Base-by-base conservation (phyloP, 1,140 invertebrate genomes). In the Cotesia glomerata region DNA sequence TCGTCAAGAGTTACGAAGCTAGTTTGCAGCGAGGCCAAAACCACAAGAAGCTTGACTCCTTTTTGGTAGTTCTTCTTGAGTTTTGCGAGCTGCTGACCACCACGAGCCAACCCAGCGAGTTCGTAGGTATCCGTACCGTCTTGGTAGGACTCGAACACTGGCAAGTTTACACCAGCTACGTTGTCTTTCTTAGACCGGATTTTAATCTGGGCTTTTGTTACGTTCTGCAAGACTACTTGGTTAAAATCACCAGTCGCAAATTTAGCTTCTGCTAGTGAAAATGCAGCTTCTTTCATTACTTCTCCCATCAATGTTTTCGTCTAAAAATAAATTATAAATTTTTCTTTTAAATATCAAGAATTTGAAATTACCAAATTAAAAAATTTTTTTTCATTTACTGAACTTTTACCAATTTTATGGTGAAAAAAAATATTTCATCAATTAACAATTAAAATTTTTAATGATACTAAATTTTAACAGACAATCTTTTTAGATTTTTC, bases 271-370 rank as follows among this genome's bases (percentile, higher is more conserved):
- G 98, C 98, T 69, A 99, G 86, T 34, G 98, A 99, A 88, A 99
- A 99, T 2, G 97, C 95, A 69, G 98, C 98, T 87, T 99, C 97
- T 88, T 99, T 99, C 98, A 99, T 99, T 9, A 99, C 96, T 83
- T 99, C 97, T 68, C 98, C 98, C 98, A 99, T 99, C 64, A 98
- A 88, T 73, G 95, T 95, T 92, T 99, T 99, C 56, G 98, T 99
- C 95, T 98, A 81, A 64, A 91, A 87, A 77, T 49, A 76, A 69
- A 76, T 34, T 32, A 49, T 56, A 3, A 7, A 65, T n/a, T 26
- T 1, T 26, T n/a, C n/a, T 26, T 26, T 26, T 26, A 26, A 26
- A 2, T 26, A 26, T 26, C 18, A 26, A 26, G 18, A 26, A 26
- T 26, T 26, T 26, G 1, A 1, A 26, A 26, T 26, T 26, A 26